Conservation (phyloP, 2,797 vertebrate genomes). For the Eidolon dupreanum region DNA sequence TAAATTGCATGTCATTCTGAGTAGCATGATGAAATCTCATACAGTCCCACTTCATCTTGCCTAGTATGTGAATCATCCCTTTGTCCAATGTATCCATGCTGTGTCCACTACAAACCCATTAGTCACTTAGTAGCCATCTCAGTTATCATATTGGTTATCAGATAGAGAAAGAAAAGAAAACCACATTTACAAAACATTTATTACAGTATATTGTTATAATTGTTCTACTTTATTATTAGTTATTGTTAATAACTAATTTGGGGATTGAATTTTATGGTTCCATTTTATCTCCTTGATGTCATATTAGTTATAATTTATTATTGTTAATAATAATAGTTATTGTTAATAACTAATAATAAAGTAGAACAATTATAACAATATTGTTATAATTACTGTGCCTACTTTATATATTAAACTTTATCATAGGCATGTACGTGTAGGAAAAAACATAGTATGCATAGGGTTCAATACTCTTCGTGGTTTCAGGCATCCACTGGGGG, state of each 20-base stretch:
- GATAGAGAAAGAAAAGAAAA: neutral
- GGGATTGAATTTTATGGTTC: too few species aligned
- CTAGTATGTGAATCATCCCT: neutral
- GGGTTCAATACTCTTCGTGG: neutral
- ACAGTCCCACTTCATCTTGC: neutral
- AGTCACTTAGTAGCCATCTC: neutral
- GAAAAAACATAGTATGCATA: neutral
- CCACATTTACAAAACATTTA: neutral
- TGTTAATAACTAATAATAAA: too few species aligned
- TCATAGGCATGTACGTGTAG: neutral
- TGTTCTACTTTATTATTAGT: neutral
- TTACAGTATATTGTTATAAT: neutral
- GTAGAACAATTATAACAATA: too few species aligned
- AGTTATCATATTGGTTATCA: neutral
- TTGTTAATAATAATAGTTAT: too few species aligned
- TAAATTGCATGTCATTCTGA: neutral
- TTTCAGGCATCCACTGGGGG: too few species aligned
- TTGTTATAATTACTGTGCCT: too few species aligned
- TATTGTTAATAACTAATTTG: neutral
- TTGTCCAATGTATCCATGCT: neutral
- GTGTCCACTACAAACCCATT: neutral
- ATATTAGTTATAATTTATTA: too few species aligned
- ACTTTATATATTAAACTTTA: neutral
- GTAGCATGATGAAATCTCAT: neutral
- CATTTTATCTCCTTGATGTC: too few species aligned